Evolutionary conservation across 1,140 invertebrate genomes (phyloP).

Genomic region (Drosophila biarmipes): DNA sequence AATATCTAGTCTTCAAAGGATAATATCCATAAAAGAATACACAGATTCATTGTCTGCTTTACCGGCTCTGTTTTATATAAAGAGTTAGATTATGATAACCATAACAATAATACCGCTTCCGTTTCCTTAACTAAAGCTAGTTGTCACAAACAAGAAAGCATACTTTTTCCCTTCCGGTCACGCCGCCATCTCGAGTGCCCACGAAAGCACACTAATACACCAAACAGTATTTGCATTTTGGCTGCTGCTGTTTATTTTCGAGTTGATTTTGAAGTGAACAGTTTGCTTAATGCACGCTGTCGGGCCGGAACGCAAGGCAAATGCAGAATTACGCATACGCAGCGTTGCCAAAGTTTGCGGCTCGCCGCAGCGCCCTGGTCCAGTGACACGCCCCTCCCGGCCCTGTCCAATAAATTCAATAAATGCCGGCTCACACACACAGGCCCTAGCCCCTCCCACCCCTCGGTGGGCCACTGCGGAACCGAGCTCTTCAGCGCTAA

Average conservation of each 20-base stretch:
- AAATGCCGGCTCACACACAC: slow-evolving; percentile 57
- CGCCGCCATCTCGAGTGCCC: slow-evolving; percentile 13
- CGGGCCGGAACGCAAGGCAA: slow-evolving; percentile 49
- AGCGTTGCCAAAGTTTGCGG: slow-evolving; percentile 73
- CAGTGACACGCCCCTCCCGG: neutral
- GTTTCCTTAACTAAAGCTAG: too few relatives aligned
- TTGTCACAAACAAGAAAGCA: too few relatives aligned
- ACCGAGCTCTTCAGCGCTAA: slow-evolving; percentile 63
- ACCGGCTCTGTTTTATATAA: too few relatives aligned
- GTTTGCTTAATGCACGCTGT: slow-evolving; percentile 76
- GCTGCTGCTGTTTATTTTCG: slow-evolving; percentile 77
- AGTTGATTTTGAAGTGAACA: slow-evolving; percentile 84
- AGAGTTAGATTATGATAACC: too few relatives aligned
- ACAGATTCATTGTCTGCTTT: too few relatives aligned
- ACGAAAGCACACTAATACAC: slow-evolving; percentile 7
- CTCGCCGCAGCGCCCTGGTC: slow-evolving; percentile 40
- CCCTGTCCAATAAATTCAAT: slow-evolving; percentile 69
- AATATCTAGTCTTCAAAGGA: too few relatives aligned
- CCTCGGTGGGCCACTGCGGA: neutral
- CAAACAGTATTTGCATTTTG: slow-evolving; percentile 57
- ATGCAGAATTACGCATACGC: slow-evolving; percentile 78
- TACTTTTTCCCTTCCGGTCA: neutral
- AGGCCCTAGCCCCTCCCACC: slow-evolving; percentile 14
- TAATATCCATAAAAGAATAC: too few relatives aligned
- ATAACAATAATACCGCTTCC: too few relatives aligned